Evolutionary conservation across 2,113 vertebrate species (phyloP).

Genomic region (Zosterops hypoxanthus): DNA sequence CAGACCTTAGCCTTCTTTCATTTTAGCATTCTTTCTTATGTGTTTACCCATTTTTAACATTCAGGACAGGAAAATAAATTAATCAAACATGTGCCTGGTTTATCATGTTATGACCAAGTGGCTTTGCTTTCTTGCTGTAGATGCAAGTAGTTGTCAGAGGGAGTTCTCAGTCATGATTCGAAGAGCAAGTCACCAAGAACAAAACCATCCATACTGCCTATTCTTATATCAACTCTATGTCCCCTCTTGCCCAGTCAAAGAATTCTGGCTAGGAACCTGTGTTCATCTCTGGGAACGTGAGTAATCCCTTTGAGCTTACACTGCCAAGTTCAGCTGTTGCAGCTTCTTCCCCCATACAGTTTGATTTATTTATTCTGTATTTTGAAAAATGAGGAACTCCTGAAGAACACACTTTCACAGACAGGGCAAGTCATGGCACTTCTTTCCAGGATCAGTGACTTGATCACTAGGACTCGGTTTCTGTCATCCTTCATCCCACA

Average conservation of each 20-base stretch:
- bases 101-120: fast-evolving
- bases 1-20: not conserved
- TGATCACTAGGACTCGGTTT: not conserved
- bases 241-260: not conserved
- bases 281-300: not conserved
- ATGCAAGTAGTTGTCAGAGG: not conserved
- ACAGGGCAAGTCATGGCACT: not conserved
- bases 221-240: not conserved
- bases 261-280: not conserved
- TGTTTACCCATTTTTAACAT: not conserved
- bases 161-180: not conserved
- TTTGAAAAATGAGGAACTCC: not conserved
- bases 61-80: not conserved
- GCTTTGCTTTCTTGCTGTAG: not conserved
- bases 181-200: not conserved
- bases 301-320: not conserved
- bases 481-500: not conserved
- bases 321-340: not conserved
- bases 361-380: not conserved
- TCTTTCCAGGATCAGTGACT: not conserved
- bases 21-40: not conserved
- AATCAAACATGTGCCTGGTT: not conserved
- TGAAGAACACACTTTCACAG: not conserved
- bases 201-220: not conserved
- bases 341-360: not conserved